Evolutionary conservation across 2,888 invertebrate genomes (phyloP).

Genomic region (Meteorus colon): DNA sequence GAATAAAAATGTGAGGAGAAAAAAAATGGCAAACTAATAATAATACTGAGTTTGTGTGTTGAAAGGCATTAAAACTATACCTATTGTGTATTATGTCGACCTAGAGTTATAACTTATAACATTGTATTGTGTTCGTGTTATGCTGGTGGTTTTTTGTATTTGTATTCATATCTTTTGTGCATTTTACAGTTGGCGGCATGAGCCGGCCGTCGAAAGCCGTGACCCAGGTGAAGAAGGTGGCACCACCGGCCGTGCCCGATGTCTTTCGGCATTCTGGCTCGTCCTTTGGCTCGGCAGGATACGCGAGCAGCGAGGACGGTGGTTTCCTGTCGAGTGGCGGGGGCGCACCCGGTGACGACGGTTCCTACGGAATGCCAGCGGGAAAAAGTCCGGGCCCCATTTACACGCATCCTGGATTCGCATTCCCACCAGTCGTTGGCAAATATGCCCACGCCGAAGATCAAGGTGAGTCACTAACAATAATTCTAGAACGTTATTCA

Average conservation of each 20-base stretch:
- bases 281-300: slow-evolving; percentile 85
- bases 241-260: slow-evolving; percentile 90
- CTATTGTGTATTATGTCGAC: background rate
- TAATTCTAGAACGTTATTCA: background rate
- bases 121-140: slow-evolving; percentile 3
- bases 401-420: slow-evolving; percentile 81
- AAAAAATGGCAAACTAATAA: background rate
- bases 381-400: slow-evolving; percentile 80
- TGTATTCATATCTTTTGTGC: slow-evolving; percentile 39
- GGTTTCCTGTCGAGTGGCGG: slow-evolving; percentile 75
- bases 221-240: slow-evolving; percentile 92
- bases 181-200: slow-evolving; percentile 89
- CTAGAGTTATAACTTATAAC: slow-evolving; percentile 11
- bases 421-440: slow-evolving; percentile 80
- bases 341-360: slow-evolving; percentile 64
- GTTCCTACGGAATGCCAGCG: slow-evolving; percentile 77
- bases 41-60: background rate
- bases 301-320: slow-evolving; percentile 85
- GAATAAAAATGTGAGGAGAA: background rate
- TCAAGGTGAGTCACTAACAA: slow-evolving; percentile 66
- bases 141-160: slow-evolving; percentile 6
- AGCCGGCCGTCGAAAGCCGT: slow-evolving; percentile 88
- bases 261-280: slow-evolving; percentile 87
- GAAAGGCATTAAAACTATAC: slow-evolving; percentile 1
- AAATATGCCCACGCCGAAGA: slow-evolving; percentile 75